Evolutionary conservation across 1,140 invertebrate species (phyloP), one percentile per base, ranked within the genome.

Genomic region (Zaprionus ghesquierei): DNA sequence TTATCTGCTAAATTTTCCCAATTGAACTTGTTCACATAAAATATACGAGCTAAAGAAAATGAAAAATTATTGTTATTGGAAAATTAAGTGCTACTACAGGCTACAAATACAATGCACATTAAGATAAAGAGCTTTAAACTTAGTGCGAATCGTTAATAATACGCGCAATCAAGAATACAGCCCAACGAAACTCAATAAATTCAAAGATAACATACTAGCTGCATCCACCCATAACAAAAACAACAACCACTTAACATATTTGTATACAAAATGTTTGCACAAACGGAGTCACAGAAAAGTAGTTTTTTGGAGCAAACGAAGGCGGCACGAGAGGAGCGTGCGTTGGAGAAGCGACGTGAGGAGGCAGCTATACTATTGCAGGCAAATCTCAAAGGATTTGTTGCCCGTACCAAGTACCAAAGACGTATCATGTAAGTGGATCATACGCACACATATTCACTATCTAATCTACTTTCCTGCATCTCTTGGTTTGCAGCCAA

Each of bases 261-360:
- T 66, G 65, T 62, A 58, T 41, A 71, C 35, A 78, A 82, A 78
- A 95, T 95, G 94, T 95, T 95, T 82, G 93, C 93, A 79, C 93
- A 93, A 66, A 92, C 93, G 20, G 94, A 94, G 80, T 94, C 94
- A 15, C 92, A 94, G 22, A 95, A 95, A 87, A 93, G 92, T 62
- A 93, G 89, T 74, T 97, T 97, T 87, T 93, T 97, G 75, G 95
- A 96, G 87, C 95, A 96, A 81, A 97, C 96, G 2, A 98, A 98
- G 92, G 96, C 96, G 23, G 97, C 97, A 6, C 93, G 97, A 72
- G 95, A 95, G 81, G 96, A 98, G 92, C 94, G 97, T 72, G 97
- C 96, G 2, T 93, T 96, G 53, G 97, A 97, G 81, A 96, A 97
- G 91, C 94, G 95, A 72, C 93, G 94, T 44, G 96, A 97, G 85